A percentile compares a stretch with the other conserved stretches of the same genome.
phyloP scores from a whole-genome alignment of 1,140 invertebrate species.

The Leptestheria dahalacensis region DNA sequence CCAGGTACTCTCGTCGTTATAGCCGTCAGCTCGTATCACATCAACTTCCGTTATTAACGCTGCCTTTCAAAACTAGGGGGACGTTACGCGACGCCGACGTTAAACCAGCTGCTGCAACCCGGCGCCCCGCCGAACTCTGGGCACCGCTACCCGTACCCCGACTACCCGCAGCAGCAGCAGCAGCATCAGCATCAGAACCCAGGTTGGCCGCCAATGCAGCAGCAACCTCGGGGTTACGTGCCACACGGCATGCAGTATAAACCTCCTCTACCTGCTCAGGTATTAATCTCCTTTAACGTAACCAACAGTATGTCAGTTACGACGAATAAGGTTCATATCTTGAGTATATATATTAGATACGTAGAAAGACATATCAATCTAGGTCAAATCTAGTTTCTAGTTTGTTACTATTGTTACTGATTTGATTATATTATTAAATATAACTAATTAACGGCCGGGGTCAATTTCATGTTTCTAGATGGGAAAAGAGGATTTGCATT shows the following conservation, averaged over 20 bases:
- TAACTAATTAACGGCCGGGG: too few species aligned
- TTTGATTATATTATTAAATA: too few species aligned
- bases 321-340: not conserved
- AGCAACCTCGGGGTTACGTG: not conserved
- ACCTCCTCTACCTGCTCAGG: not conserved
- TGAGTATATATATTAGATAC: not conserved
- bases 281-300: not conserved
- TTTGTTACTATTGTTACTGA: too few species aligned
- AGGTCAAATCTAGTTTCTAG: too few species aligned
- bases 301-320: not conserved
- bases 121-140: not conserved
- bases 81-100: not conserved
- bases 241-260: slow-evolving; percentile 3
- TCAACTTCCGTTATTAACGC: too few species aligned
- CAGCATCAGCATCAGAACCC: not conserved
- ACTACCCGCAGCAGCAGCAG: slow-evolving; percentile 4
- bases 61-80: too few species aligned
- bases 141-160: slow-evolving; percentile 3
- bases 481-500: too few species aligned
- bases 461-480: too few species aligned
- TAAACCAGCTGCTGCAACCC: slow-evolving; percentile 10
- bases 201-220: slow-evolving; percentile 4
- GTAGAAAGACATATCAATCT: too few species aligned
- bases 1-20: too few species aligned
- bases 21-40: too few species aligned